Evolutionary conservation across 92 coral and sea anemone species (phyloP), one percentile per base, ranked within the genome.

Genomic region (Nematostella vectensis): DNA sequence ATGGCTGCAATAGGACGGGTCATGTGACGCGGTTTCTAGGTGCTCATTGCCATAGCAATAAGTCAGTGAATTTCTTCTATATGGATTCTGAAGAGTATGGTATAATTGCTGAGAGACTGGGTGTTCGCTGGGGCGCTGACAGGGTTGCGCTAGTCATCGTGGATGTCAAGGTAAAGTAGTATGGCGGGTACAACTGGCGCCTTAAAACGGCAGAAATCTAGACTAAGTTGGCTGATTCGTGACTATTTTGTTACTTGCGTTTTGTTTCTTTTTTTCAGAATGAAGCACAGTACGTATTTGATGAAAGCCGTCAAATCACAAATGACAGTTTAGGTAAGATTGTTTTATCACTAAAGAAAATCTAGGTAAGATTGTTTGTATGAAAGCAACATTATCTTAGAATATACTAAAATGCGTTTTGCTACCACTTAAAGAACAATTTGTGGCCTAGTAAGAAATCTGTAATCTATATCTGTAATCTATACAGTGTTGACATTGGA

Each of bases 41-140:
- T 52, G 99, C 96, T n/a, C 76, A 96, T 75, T 93, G 99, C 52
- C 51, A 48, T 62, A 87, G 99, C 57, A 93, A 93, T 74, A 70
- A 58, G 51, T 86, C 99, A 6, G 77, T 93, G 31, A 86, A 75
- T 59, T 93, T 86, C 53, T 87, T 86, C 57, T 61, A 73, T 15
- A 82, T 93, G 96, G 94, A 93, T 75, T 81, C 99, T 26, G 76
- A 71, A 28, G 69, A 71, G 64, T 76, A 74, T 63, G 87, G 93
- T 93, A 55, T 57, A 24, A 82, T 82, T 8, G 99, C 96, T 9
- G 66, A 70, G 59, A 77, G 78, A 20, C 73, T 93, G 55, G 99
- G 96, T 54, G 93, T 82, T 16, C 27, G 54, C 21, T 43, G 55
- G 23, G 65, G 47, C 31, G 20, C 48, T 1, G 62, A 9, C 44